phyloP scores from a whole-genome alignment of 2,797 vertebrate genomes.

The Sebastes goodei region DNA sequence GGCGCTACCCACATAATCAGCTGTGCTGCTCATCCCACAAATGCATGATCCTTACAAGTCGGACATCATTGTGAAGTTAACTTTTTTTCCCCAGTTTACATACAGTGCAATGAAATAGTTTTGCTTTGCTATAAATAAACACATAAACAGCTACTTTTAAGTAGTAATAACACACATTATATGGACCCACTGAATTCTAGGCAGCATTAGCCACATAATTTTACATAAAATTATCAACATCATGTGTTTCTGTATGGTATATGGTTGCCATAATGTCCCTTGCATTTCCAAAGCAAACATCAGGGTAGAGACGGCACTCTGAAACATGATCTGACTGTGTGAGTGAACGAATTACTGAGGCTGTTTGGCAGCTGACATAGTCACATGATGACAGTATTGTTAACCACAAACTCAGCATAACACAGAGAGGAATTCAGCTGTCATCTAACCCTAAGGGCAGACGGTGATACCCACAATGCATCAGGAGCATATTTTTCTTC shows the following conservation, averaged over 20 bases:
- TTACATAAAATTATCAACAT: background rate
- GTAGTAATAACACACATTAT: background rate
- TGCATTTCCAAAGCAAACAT: background rate
- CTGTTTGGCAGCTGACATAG: slow-evolving; percentile 40
- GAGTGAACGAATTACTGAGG: background rate
- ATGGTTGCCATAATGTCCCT: background rate
- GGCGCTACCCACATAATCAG: too few species aligned
- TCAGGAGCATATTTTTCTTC: background rate
- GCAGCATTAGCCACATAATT: background rate
- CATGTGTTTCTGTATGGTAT: background rate
- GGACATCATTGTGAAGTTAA: too few species aligned
- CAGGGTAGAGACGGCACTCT: background rate
- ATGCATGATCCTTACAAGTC: too few species aligned
- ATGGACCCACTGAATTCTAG: background rate
- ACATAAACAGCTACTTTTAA: background rate
- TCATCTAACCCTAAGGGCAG: background rate
- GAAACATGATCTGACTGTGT: background rate
- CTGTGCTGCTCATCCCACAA: too few species aligned
- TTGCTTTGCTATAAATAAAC: background rate
- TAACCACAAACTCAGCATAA: slow-evolving; percentile 35
- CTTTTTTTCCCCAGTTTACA: background rate
- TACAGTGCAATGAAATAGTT: background rate
- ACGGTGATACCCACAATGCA: background rate
- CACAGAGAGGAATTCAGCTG: slow-evolving; percentile 50
- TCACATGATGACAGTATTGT: slow-evolving; percentile 67